Base-by-base conservation (phyloP, 2,888 invertebrate species). In the Phania funesta region DNA sequence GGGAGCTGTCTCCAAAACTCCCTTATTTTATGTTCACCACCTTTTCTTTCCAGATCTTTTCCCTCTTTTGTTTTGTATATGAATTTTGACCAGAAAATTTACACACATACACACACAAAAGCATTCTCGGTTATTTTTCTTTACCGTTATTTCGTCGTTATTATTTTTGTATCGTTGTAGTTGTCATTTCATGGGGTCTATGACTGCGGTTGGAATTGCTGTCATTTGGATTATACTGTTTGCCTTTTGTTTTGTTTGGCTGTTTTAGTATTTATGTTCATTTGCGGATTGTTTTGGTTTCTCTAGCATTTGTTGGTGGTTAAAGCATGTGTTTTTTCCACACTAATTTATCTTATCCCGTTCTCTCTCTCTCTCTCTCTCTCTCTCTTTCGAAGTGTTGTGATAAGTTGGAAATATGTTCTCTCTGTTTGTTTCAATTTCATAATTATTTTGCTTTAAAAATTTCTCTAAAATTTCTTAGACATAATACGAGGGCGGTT, bases 1-100 rank as follows among this genome's bases (percentile, higher is more conserved):
- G 78, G 74, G 82, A 78, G 78, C 82, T 70, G 82, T 70, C 68
- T 78, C 81, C 82, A 78, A 82, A 65, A 74, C 82, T 78, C 82
- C 82, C 82, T 75, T 82, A 82, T 73, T 67, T 79, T 50, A 38
- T 70, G 65, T 65, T 68, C 35, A 68, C 75, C 67, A 70, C 73
- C 64, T 32, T 48, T 24, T 16, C 18, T 44, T 50, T 60, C 8
- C 29, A 50, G n/a, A n/a, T 50, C 11, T 20, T 32, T 16, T 56
- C 22, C 7, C 20, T 62, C 20, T 22, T 48, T 18, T 50, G 41
- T 24, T 46, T 64, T 77, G 35, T 52, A 29, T 65, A 38, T 58
- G 60, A 78, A 78, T 64, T 56, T 48, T 74, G 78, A 60, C 82
- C 82, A 78, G 65, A 70, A 80, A 80, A 54, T 80, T 16, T 26